Evolutionary conservation across 2,888 invertebrate genomes (phyloP).

Genomic region (Sipunculus nudus): DNA sequence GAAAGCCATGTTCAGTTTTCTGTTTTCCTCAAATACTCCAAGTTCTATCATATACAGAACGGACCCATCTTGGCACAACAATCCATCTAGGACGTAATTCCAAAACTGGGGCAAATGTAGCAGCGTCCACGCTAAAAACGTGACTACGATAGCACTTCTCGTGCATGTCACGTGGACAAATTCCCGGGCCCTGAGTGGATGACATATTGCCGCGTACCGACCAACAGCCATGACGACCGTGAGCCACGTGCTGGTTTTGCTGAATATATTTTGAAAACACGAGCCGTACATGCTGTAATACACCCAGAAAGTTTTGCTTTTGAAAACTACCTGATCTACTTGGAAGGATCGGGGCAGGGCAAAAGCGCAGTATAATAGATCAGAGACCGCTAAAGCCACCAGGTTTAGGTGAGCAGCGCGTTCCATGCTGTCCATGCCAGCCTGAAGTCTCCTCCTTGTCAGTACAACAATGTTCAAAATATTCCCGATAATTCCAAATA

Average conservation of each 20-base stretch:
- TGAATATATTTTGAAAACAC: constrained; percentile 59
- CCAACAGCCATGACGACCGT: constrained; percentile 64
- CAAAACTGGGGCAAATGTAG: constrained; percentile 28
- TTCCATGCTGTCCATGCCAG: constrained; percentile 58
- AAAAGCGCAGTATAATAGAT: constrained; percentile 59
- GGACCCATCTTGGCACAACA: constrained; percentile 5
- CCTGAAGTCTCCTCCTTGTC: constrained; percentile 53
- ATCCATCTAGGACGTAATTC: constrained; percentile 13
- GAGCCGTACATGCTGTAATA: constrained; percentile 49
- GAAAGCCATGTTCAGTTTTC: constrained; percentile 15
- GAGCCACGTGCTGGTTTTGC: constrained; percentile 60
- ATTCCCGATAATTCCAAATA: constrained; percentile 58
- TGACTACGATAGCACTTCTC: constrained; percentile 47
- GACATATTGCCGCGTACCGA: constrained; percentile 63
- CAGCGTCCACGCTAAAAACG: constrained; percentile 21
- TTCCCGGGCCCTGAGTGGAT: constrained; percentile 60
- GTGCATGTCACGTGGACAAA: constrained; percentile 57
- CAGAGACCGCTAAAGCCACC: constrained; percentile 60
- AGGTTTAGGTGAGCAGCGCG: constrained; percentile 61
- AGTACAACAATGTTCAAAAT: constrained; percentile 57
- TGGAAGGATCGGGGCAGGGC: constrained; percentile 53
- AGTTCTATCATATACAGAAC: constrained; percentile 23
- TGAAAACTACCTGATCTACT: constrained; percentile 8
- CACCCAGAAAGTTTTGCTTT: constrained; percentile 1
- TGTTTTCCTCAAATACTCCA: constrained; percentile 20